Conservation (phyloP, 2,113 vertebrate genomes). For the Apaloderma vittatum region DNA sequence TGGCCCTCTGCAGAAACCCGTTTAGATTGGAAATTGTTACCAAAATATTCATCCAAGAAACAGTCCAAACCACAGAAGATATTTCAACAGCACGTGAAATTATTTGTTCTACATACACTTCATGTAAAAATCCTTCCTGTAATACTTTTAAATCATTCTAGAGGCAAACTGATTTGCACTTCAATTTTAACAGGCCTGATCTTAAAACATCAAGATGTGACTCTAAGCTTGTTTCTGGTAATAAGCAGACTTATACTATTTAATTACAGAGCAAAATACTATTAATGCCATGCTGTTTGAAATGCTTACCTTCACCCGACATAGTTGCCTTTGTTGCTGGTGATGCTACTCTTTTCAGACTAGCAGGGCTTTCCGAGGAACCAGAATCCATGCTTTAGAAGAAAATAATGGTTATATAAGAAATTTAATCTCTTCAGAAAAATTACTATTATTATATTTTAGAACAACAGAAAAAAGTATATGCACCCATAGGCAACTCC, state of each 20-base stretch:
- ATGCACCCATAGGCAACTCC: background rate
- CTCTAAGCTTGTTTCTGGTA: background rate
- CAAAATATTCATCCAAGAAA: background rate
- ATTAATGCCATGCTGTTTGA: background rate
- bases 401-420: constrained; percentile 25
- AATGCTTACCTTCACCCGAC: constrained; percentile 90
- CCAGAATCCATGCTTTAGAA: constrained; percentile 88
- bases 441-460: background rate
- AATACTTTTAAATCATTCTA: background rate
- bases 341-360: constrained; percentile 90
- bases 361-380: constrained; percentile 92
- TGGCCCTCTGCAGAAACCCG: background rate
- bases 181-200: background rate
- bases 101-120: background rate
- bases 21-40: background rate
- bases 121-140: background rate
- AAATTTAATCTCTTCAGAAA: background rate
- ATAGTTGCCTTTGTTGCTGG: constrained; percentile 87
- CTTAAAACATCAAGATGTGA: background rate
- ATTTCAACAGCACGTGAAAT: background rate
- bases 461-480: background rate
- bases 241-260: background rate
- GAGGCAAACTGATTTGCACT: background rate
- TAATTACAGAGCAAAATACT: background rate
- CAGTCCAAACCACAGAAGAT: background rate